phyloP scores from a whole-genome alignment of 2,113 vertebrate genomes.

The Motacilla tschutschensis region DNA sequence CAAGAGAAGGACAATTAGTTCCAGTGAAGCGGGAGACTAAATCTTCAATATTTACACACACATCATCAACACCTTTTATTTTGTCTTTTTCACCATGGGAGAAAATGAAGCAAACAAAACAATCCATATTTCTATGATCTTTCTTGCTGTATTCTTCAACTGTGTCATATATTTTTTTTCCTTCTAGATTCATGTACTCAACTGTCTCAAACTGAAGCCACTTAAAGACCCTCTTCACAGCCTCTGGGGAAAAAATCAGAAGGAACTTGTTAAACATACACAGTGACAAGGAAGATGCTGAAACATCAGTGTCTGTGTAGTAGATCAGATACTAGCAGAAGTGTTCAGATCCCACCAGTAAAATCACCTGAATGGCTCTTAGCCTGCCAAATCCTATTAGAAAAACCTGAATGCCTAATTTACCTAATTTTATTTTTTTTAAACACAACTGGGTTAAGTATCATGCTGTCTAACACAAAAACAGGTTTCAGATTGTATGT shows the following conservation, averaged over 20 bases:
- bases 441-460: background rate
- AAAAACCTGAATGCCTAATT: background rate
- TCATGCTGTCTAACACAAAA: background rate
- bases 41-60: slow-evolving; percentile 34
- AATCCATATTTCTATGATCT: slow-evolving; percentile 66
- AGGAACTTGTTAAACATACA: slow-evolving; percentile 4
- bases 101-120: slow-evolving; percentile 78
- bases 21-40: slow-evolving; percentile 71
- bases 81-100: slow-evolving; percentile 73
- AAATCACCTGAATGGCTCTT: background rate
- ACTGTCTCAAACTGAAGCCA: slow-evolving; percentile 70
- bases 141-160: slow-evolving; percentile 20
- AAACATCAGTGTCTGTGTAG: background rate
- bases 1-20: slow-evolving; percentile 50
- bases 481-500: background rate
- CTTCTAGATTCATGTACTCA: slow-evolving; percentile 53
- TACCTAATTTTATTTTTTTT: background rate
- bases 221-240: slow-evolving; percentile 60
- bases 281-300: background rate
- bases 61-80: slow-evolving; percentile 67
- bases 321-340: background rate
- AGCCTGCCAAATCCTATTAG: background rate
- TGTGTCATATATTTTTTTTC: background rate
- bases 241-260: slow-evolving; percentile 50
- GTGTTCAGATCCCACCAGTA: background rate